These are phyloP conservation scores for Anniella stebbinsi DNA, from an alignment of 2,797 vertebrate genomes.

Conservation along the genomic window DNA sequence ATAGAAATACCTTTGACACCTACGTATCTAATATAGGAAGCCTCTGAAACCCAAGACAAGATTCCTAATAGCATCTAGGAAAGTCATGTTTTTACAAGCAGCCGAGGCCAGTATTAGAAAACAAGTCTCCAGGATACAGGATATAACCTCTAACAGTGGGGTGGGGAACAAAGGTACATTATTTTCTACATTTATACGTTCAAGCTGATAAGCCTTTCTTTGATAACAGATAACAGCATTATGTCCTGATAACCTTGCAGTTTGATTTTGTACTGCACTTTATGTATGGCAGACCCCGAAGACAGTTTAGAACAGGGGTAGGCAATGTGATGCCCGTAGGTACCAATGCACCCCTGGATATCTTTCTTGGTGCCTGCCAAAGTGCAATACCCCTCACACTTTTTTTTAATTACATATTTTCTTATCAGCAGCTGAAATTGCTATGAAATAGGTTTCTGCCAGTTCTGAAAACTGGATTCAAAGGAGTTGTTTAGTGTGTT, in stretches of 20 bases:
- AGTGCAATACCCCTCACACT: too few species aligned
- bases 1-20: neutral
- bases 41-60: neutral
- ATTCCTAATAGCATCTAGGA: neutral
- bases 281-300: neutral
- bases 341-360: too few species aligned
- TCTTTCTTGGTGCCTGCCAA: too few species aligned
- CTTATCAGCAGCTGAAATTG: too few species aligned
- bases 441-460: too few species aligned
- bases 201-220: neutral
- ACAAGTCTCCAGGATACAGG: neutral
- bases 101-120: neutral
- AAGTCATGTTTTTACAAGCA: slow-evolving; percentile 10
- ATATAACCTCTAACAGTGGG: neutral
- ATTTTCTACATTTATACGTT: neutral
- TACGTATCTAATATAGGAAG: neutral
- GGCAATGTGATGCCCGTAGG: neutral
- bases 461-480: too few species aligned
- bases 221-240: neutral
- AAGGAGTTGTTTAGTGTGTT: too few species aligned
- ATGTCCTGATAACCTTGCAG: neutral
- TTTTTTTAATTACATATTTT: too few species aligned
- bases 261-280: neutral
- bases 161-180: neutral
- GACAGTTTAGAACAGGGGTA: neutral